A percentile compares a stretch with the other conserved stretches of the same genome.
phyloP scores from a whole-genome alignment of 2,888 invertebrate species.

The Podotricha telesiphe region DNA sequence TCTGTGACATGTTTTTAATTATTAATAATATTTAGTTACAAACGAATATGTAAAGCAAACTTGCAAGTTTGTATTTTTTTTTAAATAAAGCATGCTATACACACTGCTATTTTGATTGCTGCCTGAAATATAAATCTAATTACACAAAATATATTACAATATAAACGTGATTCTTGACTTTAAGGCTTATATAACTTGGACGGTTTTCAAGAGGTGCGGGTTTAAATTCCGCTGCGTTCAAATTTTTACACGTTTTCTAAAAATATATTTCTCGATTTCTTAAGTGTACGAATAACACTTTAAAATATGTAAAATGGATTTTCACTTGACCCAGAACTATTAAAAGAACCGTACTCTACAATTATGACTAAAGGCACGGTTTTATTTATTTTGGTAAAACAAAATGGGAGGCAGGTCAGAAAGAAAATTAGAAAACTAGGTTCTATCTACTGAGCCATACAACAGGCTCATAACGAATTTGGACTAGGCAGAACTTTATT shows the following conservation, averaged over 20 bases:
- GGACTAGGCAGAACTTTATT: neutral
- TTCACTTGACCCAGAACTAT: too few relatives aligned
- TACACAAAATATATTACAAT: neutral
- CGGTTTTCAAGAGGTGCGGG: too few relatives aligned
- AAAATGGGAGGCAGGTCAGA: too few relatives aligned
- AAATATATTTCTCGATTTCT: too few relatives aligned
- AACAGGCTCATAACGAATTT: neutral
- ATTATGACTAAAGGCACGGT: too few relatives aligned
- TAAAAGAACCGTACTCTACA: too few relatives aligned
- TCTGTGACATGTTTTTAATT: constrained; percentile 16
- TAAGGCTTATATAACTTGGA: too few relatives aligned
- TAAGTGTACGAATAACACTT: too few relatives aligned
- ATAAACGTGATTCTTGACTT: neutral
- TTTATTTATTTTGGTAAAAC: too few relatives aligned
- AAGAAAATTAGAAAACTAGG: neutral
- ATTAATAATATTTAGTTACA: constrained; percentile 18
- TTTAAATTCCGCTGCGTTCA: too few relatives aligned
- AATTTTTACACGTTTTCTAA: too few relatives aligned
- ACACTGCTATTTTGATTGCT: neutral
- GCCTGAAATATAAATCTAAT: neutral
- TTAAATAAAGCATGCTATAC: constrained; percentile 2
- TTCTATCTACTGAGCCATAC: neutral
- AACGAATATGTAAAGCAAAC: constrained; percentile 7
- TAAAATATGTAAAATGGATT: too few relatives aligned
- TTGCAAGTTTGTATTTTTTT: neutral